Conservation (phyloP, 2,888 invertebrate species). For the Philereme vetulata region DNA sequence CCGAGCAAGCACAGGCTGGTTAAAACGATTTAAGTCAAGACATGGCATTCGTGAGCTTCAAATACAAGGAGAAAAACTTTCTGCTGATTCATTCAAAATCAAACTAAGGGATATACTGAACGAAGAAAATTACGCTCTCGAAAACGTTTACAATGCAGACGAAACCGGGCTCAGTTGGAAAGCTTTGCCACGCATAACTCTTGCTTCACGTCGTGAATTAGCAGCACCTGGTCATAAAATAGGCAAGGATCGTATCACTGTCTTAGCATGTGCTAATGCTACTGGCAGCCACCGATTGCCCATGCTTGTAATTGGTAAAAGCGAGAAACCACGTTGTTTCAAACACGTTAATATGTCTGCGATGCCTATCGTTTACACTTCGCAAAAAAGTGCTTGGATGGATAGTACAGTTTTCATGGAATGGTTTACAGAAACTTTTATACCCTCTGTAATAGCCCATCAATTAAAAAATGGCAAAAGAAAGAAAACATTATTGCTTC, state of each 20-base stretch:
- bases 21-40: not conserved
- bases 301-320: conserved; percentile 33
- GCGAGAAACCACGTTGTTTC: conserved; percentile 36
- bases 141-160: conserved; percentile 39
- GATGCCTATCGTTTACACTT: conserved; percentile 33
- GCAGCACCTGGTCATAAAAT: conserved; percentile 18
- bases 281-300: conserved; percentile 35
- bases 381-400: conserved; percentile 33
- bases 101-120: no score
- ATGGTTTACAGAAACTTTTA: conserved; percentile 24
- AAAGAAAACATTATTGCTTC: no score
- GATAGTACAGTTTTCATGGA: conserved; percentile 26
- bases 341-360: conserved; percentile 36
- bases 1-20: conserved; percentile 6
- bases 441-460: not conserved
- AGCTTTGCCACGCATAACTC: conserved; percentile 33
- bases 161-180: conserved; percentile 36
- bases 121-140: conserved; percentile 2
- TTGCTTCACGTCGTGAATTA: conserved; percentile 28
- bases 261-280: conserved; percentile 6
- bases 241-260: not conserved
- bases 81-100: not conserved
- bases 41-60: not conserved
- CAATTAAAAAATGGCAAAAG: not conserved
- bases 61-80: not conserved